Evolutionary conservation across 1,140 invertebrate genomes (phyloP).

Genomic region (Drosophila melanica): DNA sequence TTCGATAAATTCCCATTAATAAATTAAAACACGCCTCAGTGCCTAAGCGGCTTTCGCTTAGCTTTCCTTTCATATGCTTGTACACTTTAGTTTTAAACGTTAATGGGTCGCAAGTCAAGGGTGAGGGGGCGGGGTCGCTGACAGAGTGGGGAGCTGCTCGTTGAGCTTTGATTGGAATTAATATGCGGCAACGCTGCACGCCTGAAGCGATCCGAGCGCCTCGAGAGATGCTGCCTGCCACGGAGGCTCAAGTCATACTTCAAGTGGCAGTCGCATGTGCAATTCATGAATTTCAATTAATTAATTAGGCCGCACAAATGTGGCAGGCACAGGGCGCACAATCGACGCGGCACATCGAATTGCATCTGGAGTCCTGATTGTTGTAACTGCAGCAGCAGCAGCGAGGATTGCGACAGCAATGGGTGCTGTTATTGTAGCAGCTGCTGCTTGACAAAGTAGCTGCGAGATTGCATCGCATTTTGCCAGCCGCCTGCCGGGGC

Average conservation of each 20-base stretch:
- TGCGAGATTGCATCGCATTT: conserved; percentile 77
- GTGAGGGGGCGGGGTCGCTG: neutral
- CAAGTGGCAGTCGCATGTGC: conserved; percentile 73
- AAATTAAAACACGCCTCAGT: conserved; percentile 74
- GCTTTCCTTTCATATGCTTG: conserved; percentile 43
- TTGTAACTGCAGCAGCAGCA: conserved; percentile 22
- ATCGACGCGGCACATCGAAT: conserved; percentile 70
- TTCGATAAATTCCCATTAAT: conserved; percentile 77
- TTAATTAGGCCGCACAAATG: conserved; percentile 79
- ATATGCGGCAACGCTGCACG: conserved; percentile 61
- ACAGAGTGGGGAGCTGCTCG: conserved; percentile 31
- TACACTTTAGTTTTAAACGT: conserved; percentile 63
- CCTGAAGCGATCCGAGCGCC: neutral
- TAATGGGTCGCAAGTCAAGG: conserved; percentile 9
- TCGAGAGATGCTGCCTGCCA: neutral
- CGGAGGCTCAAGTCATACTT: conserved; percentile 48
- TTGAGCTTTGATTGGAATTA: conserved; percentile 79
- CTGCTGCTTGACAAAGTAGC: conserved; percentile 78
- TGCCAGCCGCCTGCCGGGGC: conserved; percentile 26
- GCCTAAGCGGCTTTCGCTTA: conserved; percentile 68
- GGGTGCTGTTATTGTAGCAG: conserved; percentile 50
- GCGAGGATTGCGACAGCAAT: conserved; percentile 15
- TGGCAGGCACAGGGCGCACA: conserved; percentile 37
- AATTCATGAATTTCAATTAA: conserved; percentile 82
- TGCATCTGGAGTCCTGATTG: conserved; percentile 52